phyloP scores from a whole-genome alignment of 2,888 invertebrate species.

The Drosophila picticornis region DNA sequence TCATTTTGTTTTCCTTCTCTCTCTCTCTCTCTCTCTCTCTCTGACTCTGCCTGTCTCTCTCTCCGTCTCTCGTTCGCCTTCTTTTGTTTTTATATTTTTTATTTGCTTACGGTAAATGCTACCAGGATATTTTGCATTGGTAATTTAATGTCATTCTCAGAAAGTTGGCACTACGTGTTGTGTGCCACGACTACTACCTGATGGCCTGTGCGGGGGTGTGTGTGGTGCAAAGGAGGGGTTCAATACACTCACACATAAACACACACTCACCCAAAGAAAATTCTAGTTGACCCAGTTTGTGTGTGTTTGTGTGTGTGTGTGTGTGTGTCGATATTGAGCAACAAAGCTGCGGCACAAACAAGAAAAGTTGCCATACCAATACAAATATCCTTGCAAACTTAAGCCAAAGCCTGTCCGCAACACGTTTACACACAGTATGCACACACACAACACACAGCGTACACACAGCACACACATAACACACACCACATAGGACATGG shows the following conservation, averaged over 20 bases:
- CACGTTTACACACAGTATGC: slow-evolving; percentile 56
- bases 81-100: slow-evolving; percentile 22
- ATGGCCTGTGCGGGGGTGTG: slow-evolving; percentile 8
- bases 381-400: slow-evolving; percentile 62
- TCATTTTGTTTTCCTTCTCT: slow-evolving; percentile 18
- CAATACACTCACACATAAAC: slow-evolving; percentile 11
- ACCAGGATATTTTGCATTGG: slow-evolving; percentile 80
- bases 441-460: slow-evolving; percentile 6
- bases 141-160: slow-evolving; percentile 78
- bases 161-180: slow-evolving; percentile 74
- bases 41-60: neutral
- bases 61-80: neutral
- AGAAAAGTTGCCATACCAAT: slow-evolving; percentile 55
- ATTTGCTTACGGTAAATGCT: slow-evolving; percentile 69
- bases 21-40: neutral
- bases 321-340: slow-evolving; percentile 62
- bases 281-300: slow-evolving; percentile 68
- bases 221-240: neutral
- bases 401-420: slow-evolving; percentile 59
- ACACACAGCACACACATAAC: slow-evolving; percentile 28
- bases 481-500: slow-evolving; percentile 43
- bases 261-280: slow-evolving; percentile 10
- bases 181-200: slow-evolving; percentile 24
- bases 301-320: slow-evolving; percentile 29
- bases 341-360: slow-evolving; percentile 72